Base-by-base conservation (phyloP, 2,797 vertebrate species). In the Bradypodion ventrale region DNA sequence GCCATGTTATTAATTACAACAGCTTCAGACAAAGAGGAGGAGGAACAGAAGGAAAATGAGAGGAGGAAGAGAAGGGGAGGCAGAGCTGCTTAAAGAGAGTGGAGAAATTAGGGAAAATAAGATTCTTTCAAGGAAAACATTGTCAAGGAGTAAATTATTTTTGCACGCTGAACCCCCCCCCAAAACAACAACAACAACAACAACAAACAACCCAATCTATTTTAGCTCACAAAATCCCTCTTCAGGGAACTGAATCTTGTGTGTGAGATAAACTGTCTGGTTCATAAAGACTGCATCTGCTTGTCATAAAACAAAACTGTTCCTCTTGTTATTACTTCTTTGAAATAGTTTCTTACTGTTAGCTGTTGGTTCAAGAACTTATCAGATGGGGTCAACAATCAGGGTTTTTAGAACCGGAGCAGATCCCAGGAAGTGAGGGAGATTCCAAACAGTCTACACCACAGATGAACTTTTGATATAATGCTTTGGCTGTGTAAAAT, bases 151-250 rank as follows among this genome's bases (percentile, higher is more conserved):
- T 23, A 79, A 52, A 78, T 63, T 37, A 40, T 29, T 1, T 72
- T 19, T 60, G 46, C 23, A 21, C 52, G 73, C 32, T 32, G 9
- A 69, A 69, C n/a, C n/a, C n/a, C n/a, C n/a, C n/a, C n/a, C n/a
- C n/a, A n/a, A n/a, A n/a, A n/a, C n/a, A n/a, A n/a, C n/a, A n/a
- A n/a, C n/a, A n/a, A n/a, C n/a, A n/a, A n/a, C n/a, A n/a, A n/a
- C n/a, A n/a, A n/a, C n/a, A 73, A 3, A 27, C 35, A 5, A 49
- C 49, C 42, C 32, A 68, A 62, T 62, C 46, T 25, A 40, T 77
- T 77, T 85, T 40, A 63, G 32, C 25, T 81, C 82, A 32, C 74
- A 85, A 80, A 63, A 85, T 75, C 52, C 78, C 70, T 85, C 70
- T 60, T 21, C 42, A 76, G 44, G 52, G 32, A 46, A 40, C 65